Base-by-base conservation (phyloP, 64 coral and sea anemone species). In the Orbicella faveolata region DNA sequence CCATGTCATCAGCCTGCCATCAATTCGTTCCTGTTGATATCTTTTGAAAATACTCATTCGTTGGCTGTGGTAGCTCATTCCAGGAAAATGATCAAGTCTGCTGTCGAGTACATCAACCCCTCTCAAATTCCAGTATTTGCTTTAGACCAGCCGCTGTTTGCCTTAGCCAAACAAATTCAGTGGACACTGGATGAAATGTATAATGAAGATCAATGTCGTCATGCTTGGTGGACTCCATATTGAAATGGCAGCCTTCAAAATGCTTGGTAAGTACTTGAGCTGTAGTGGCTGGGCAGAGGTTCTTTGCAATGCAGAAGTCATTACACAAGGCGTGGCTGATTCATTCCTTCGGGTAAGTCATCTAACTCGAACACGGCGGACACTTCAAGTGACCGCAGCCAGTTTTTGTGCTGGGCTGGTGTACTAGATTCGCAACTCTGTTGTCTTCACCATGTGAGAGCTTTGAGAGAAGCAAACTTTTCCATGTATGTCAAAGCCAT, bases 61-160 rank as follows among this genome's bases (percentile, higher is more conserved):
- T 18, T 92, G 18, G 90, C 75, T 21, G 87, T 92, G 90, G 84
- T 92, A 63, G 52, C 62, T 70, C 90, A 92, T 63, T 23, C 66
- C 51, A 92, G 78, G 30, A 92, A 92, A 77, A 73, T 92, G 36
- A 79, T 79, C 53, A 63, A 87, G 30, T 78, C 90, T n/a, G 81
- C 89, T 2, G 88, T 89, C 17, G 67, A 79, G 88, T 76, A 89
- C 61, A 19, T 89, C 76, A 89, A 89, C 77, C 89, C 89, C 41
- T 15, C 63, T 8, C 89, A 90, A 82, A 36, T 75, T 30, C 89
- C 79, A 12, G 89, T 90, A 11, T 83, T 90, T 13, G 89, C 89
- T 33, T 74, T 82, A 26, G 78, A 90, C 64, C 79, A 82, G 23
- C 89, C 89, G n/a, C 35, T 90, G 54, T 90, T 82, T 91, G 79